Conservation (phyloP, 2,113 vertebrate genomes). For the Epinephelus cyanopodus region DNA sequence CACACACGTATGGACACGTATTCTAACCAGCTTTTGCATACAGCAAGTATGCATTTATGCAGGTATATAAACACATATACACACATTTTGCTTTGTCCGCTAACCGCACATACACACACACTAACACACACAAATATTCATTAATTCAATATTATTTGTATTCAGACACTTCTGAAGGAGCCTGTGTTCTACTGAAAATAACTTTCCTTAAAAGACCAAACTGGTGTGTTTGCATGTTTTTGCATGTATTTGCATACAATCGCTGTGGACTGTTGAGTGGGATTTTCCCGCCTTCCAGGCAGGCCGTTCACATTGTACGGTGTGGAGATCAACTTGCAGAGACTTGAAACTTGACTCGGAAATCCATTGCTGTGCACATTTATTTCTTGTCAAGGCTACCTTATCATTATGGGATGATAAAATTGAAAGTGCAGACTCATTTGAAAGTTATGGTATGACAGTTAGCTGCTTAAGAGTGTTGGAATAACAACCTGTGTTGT, state of each 20-base stretch:
- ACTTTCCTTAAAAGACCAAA: constrained; percentile 13
- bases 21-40: neutral
- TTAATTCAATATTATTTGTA: constrained; percentile 3
- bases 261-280: neutral
- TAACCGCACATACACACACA: neutral
- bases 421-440: neutral
- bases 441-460: constrained; percentile 1
- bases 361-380: neutral
- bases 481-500: neutral
- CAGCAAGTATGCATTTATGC: neutral
- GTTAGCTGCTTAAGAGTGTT: neutral
- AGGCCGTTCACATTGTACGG: neutral
- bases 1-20: neutral
- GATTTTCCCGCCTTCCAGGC: constrained; percentile 16
- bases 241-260: constrained; percentile 22
- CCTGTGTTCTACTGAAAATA: neutral
- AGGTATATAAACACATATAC: constrained; percentile 2
- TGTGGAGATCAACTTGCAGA: constrained; percentile 22
- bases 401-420: neutral
- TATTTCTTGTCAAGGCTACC: neutral
- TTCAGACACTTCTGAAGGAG: neutral
- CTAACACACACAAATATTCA: neutral
- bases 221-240: constrained; percentile 22
- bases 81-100: neutral
- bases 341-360: constrained; percentile 4